Percentiles rank a stretch among this genome's conserved stretches.
Conservation (phyloP, 2,797 vertebrate species). For the Microctenopoma stevenorrisi region DNA sequence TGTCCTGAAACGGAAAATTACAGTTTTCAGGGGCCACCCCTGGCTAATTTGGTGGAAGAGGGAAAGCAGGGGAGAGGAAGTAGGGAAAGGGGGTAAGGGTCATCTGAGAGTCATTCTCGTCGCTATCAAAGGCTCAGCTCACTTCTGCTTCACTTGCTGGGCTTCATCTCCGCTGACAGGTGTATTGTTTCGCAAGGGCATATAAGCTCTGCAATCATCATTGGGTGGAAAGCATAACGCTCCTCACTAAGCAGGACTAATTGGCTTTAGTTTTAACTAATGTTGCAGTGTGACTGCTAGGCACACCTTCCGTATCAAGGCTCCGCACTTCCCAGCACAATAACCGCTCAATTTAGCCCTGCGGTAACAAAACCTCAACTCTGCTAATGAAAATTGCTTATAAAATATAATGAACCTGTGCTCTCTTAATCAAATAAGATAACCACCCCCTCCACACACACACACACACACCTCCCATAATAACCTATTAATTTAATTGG, state of each 20-base stretch:
- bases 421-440: conserved; percentile 99
- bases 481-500: conserved; percentile 99
- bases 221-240: conserved; percentile 93
- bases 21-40: conserved; percentile 84
- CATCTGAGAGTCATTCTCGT: conserved; percentile 90
- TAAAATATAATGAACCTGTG: conserved; percentile 98
- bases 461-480: conserved; percentile 73
- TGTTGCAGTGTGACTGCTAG: conserved; percentile 88
- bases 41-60: conserved; percentile 83
- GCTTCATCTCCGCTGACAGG: conserved; percentile 96
- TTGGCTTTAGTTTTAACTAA: conserved; percentile 99
- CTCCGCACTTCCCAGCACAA: conserved; percentile 89
- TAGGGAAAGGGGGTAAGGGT: conserved; percentile 88
- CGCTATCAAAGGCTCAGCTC: conserved; percentile 87
- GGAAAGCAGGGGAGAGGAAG: conserved; percentile 77
- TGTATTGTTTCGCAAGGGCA: conserved; percentile 96
- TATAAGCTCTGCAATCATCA: conserved; percentile 96
- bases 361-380: conserved; percentile 90
- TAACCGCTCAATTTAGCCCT: conserved; percentile 96
- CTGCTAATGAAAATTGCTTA: conserved; percentile 98
- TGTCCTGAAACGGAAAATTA: conserved; percentile 82
- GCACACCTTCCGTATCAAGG: conserved; percentile 93
- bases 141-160: conserved; percentile 95
- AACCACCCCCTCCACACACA: conserved; percentile 71
- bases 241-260: conserved; percentile 96